Conservation (phyloP, 1,140 invertebrate genomes). For the Leptinotarsa texana region DNA sequence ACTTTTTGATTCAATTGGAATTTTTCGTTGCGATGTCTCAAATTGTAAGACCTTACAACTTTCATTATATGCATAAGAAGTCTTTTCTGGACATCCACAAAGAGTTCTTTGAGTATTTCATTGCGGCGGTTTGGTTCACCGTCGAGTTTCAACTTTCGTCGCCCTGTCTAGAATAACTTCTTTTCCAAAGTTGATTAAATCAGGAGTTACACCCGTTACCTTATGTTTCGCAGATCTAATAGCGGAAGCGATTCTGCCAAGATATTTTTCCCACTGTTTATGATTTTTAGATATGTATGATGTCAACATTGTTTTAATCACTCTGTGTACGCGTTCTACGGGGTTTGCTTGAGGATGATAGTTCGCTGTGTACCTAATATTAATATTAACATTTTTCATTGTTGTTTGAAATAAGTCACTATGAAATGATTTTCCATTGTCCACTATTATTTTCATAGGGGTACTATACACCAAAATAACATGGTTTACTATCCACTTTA, state of each 20-base stretch:
- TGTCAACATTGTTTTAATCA: slow-evolving; percentile 44
- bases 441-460: slow-evolving; percentile 19
- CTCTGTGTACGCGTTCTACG: slow-evolving; percentile 8
- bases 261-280: slow-evolving; percentile 43
- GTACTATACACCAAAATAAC: slow-evolving; percentile 38
- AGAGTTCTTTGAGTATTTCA: background rate
- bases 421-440: slow-evolving; percentile 22
- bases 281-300: slow-evolving; percentile 48
- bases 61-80: slow-evolving; percentile 3
- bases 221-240: slow-evolving; percentile 47
- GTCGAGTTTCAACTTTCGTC: no score
- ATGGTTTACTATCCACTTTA: slow-evolving; percentile 22
- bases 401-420: slow-evolving; percentile 13
- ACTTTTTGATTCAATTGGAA: slow-evolving; percentile 8
- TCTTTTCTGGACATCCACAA: slow-evolving; percentile 7
- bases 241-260: slow-evolving; percentile 33
- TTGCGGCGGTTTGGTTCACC: no score
- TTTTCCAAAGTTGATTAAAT: slow-evolving; percentile 35
- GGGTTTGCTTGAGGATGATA: slow-evolving; percentile 29
- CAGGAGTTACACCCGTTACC: slow-evolving; percentile 45
- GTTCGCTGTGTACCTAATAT: slow-evolving; percentile 9
- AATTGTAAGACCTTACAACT: background rate
- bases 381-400: slow-evolving; percentile 11
- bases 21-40: slow-evolving; percentile 10
- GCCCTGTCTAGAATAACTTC: slow-evolving; percentile 1